Evolutionary conservation across 2,797 vertebrate species (phyloP), one percentile per base, ranked within the genome.

Genomic region (Rhadinocentrus ornatus): DNA sequence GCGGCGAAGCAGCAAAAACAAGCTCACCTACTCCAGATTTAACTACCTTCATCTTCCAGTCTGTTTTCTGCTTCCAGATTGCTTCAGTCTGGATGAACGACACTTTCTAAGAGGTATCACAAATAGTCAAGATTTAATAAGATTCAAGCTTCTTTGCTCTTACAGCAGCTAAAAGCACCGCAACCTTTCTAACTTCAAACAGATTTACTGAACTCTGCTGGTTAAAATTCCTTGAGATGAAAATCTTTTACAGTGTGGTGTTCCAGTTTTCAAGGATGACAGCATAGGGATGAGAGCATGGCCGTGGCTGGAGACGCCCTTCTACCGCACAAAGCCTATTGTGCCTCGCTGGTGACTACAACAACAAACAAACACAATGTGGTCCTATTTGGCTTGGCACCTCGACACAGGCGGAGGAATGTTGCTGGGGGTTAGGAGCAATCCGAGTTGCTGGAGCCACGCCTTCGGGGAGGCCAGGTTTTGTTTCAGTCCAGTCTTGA

Each of bases 271-370:
- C 20, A 39, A 80, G 78, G 76, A 84, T 86, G 90, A 92, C 83
- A 77, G 82, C 85, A 84, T 72, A 11, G 27, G 58, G 78, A 81
- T 75, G 84, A 78, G 67, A 70, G 76, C 86, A 71, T 46, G 65
- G 80, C 79, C n/a, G 80, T 77, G 79, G 76, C 86, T 73, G 73
- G 69, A 82, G 79, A 81, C 62, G n/a, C 71, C 75, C 73, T 8
- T 63, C 82, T 69, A 56, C 29, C 44, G 48, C 73, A 93, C 90
- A 91, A 88, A 84, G 82, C 80, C 81, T 81, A 60, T 80, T 90
- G 85, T 92, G 68, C 69, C 82, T 62, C 2, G 77, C 73, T 57
- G 73, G 80, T 82, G 91, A 82, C 69, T 37, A 80, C 75, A 71
- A 77, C 74, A 66, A 77, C 73, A 83, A 73, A 81, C 77, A 65